Base-by-base conservation (phyloP, 1,140 invertebrate species). In the Zaprionus lachaisei region DNA sequence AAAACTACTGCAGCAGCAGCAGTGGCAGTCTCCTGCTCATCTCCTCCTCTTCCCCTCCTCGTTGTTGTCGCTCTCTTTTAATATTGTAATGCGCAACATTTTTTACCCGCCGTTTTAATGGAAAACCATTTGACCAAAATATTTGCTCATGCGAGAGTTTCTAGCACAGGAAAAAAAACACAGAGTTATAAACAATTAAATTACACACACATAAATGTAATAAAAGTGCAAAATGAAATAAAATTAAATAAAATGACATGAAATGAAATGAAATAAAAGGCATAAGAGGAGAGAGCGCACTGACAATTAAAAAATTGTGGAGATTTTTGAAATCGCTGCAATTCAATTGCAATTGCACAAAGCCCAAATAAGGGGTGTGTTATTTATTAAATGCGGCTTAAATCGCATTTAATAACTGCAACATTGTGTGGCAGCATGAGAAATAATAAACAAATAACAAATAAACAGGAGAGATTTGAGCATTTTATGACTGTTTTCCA, bases 31-130 rank as follows among this genome's bases (percentile, higher is more conserved):
- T 47, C 5, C 4, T 14, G 4, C 37, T 2, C 34, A 1, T 31
- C 28, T 31, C 6, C 28, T 4, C 31, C 7, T 31, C 11, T 17
- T 9, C 26, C 31, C n/a, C 28, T 28, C 6, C 31, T n/a, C 49
- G 11, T 54, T 37, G 62, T 54, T 73, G 44, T 62, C 57, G 70
- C 71, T 83, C 78, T 73, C 72, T 85, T 90, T 90, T 90, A 90
- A 90, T 90, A 85, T 82, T 90, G 85, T 90, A 90, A 90, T 90
- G 85, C 77, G 85, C 55, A 80, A n/a, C 58, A 84, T 72, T 84
- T 83, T 89, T 81, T 81, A 6, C 51, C 37, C 4, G 14, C 44
- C 58, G 56, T 68, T 80, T 83, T 89, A 89, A 87, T 89, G 83
- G 78, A 81, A 89, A 83, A 76, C 79, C 81, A 73, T 86, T 82